phyloP scores from a whole-genome alignment of 2,888 invertebrate genomes.

The Quadriops clusia region DNA sequence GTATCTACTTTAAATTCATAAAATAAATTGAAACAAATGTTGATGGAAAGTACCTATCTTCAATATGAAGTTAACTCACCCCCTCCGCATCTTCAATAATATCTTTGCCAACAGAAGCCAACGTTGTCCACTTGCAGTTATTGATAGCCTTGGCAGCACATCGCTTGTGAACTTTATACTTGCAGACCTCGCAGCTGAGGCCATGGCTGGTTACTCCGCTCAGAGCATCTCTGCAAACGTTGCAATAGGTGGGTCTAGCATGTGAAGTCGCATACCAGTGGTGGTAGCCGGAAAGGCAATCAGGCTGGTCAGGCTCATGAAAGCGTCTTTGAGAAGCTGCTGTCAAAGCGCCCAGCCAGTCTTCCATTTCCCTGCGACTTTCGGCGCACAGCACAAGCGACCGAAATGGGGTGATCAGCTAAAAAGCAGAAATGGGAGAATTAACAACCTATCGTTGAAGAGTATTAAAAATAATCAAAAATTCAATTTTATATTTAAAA shows the following conservation, averaged over 20 bases:
- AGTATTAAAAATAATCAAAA: no score
- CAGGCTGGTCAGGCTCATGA: constrained; percentile 48
- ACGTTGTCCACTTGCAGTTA: constrained; percentile 96
- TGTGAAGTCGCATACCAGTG: constrained; percentile 87
- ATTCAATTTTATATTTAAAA: no score
- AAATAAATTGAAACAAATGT: no score
- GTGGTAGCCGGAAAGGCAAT: constrained; percentile 58
- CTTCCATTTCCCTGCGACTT: constrained; percentile 79
- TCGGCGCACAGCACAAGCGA: constrained; percentile 71
- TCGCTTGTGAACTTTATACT: constrained; percentile 92
- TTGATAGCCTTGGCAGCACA: constrained; percentile 87
- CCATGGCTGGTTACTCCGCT: constrained; percentile 90
- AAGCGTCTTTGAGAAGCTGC: constrained; percentile 49
- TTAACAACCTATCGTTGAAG: background rate
- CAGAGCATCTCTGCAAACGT: constrained; percentile 89
- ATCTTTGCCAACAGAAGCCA: constrained; percentile 89
- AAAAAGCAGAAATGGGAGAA: constrained; percentile 16
- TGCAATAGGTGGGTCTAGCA: constrained; percentile 92
- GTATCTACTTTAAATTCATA: no score
- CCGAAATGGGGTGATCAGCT: constrained; percentile 67
- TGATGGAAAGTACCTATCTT: constrained; percentile 1
- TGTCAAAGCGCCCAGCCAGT: constrained; percentile 76
- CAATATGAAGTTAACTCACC: constrained; percentile 40
- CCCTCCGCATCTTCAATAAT: constrained; percentile 88
- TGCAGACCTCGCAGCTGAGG: constrained; percentile 93